Conservation (phyloP, 2,113 vertebrate genomes). For the Echinops telfairi region DNA sequence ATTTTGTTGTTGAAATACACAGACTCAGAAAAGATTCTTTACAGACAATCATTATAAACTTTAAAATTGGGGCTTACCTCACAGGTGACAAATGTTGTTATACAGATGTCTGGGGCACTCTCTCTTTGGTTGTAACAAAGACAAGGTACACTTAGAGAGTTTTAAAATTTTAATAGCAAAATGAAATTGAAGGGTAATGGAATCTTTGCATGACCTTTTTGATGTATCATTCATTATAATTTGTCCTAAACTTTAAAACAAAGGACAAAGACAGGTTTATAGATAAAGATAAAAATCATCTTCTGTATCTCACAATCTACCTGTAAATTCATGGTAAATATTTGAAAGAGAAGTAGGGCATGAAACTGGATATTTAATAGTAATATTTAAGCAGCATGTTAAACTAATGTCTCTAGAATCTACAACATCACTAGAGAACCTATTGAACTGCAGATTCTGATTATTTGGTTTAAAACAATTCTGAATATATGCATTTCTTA, state of each 20-base stretch:
- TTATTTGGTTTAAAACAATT: not conserved
- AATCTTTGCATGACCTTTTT: no score
- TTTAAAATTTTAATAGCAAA: no score
- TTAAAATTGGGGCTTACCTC: not conserved
- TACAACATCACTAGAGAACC: not conserved
- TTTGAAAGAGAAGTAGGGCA: not conserved
- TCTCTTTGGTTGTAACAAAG: not conserved
- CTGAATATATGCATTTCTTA: not conserved
- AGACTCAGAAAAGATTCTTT: not conserved
- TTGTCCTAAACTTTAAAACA: not conserved
- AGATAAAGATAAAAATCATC: not conserved
- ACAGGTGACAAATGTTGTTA: not conserved
- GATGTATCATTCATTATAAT: not conserved
- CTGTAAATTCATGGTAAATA: constrained; percentile 40
- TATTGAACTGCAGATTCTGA: not conserved
- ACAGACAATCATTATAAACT: not conserved
- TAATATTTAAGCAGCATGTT: not conserved
- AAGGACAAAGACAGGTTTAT: not conserved
- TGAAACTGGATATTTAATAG: constrained; percentile 1
- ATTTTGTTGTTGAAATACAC: constrained; percentile 18
- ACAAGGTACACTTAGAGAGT: not conserved
- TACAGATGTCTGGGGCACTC: not conserved
- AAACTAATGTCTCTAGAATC: not conserved
- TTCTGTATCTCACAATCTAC: not conserved
- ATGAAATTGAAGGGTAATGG: no score